Evolutionary conservation across 1,140 invertebrate species (phyloP).

Genomic region (Parapsyche elsis): DNA sequence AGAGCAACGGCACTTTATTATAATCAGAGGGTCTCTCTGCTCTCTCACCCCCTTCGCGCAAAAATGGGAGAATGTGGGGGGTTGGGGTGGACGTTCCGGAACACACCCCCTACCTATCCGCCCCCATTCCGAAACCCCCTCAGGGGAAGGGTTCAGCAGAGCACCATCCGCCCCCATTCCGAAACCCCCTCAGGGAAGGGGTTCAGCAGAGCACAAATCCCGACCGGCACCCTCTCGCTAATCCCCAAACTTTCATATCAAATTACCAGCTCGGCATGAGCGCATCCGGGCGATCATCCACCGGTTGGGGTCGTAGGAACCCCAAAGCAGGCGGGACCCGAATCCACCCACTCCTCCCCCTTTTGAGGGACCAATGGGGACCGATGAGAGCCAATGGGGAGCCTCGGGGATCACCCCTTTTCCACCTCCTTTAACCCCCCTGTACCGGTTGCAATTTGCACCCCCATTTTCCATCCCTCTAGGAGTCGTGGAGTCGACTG

Average conservation of each 20-base stretch:
- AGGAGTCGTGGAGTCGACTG: neutral
- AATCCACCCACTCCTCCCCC: neutral
- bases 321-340: neutral
- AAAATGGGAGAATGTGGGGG: neutral
- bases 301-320: neutral
- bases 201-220: slow-evolving; percentile 48
- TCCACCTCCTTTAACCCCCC: neutral
- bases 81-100: neutral
- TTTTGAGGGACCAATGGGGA: no score
- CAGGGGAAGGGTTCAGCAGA: neutral
- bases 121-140: neutral
- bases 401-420: neutral
- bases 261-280: slow-evolving; percentile 47
- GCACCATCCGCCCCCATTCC: neutral
- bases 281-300: slow-evolving; percentile 36
- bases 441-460: slow-evolving; percentile 8
- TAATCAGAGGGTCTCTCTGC: neutral
- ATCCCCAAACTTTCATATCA: slow-evolving; percentile 45
- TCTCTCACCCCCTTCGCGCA: neutral
- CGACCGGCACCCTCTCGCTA: slow-evolving; percentile 37
- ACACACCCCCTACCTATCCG: neutral
- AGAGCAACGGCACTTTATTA: neutral
- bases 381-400: no score
- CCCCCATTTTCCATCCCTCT: neutral
- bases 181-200: slow-evolving; percentile 4